phyloP scores from a whole-genome alignment of 2,797 vertebrate genomes.

The Fistularia commersonii region DNA sequence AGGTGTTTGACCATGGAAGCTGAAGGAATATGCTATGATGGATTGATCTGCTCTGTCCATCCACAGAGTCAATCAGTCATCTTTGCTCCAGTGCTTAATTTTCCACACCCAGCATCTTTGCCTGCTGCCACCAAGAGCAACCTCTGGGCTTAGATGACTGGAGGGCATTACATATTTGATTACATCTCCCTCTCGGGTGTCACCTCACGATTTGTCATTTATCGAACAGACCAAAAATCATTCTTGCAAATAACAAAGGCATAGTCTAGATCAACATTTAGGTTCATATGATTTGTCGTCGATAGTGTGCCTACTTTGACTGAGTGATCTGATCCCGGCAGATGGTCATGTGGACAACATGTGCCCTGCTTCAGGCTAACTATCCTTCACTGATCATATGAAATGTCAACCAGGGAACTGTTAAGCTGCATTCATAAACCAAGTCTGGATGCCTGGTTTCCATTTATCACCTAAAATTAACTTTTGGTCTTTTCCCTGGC shows the following conservation, averaged over 20 bases:
- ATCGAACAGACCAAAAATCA: constrained; percentile 14
- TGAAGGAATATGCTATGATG: constrained; percentile 59
- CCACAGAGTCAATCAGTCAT: constrained; percentile 73
- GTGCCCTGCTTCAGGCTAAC: constrained; percentile 31
- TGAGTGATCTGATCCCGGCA: constrained; percentile 20
- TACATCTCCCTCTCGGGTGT: constrained; percentile 34
- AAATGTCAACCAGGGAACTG: constrained; percentile 24
- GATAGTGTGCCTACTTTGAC: too few species aligned
- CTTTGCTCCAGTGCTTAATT: constrained; percentile 52
- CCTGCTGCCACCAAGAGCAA: constrained; percentile 28
- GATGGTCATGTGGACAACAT: constrained; percentile 35
- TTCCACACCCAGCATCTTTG: constrained; percentile 31
- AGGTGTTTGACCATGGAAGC: constrained; percentile 44
- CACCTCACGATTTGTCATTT: constrained; percentile 36
- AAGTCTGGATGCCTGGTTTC: too few species aligned
- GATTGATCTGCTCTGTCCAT: constrained; percentile 69
- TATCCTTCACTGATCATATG: constrained; percentile 34
- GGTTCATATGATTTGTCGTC: constrained; percentile 5
- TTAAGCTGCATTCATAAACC: too few species aligned
- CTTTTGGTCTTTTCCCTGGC: too few species aligned
- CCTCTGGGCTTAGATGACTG: constrained; percentile 43
- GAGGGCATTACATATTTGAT: constrained; percentile 56
- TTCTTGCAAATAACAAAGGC: constrained; percentile 1
- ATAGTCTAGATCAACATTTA: constrained; percentile 2
- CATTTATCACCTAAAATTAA: too few species aligned